Base-by-base conservation (phyloP, 2,113 vertebrate species). In the Progne subis region DNA sequence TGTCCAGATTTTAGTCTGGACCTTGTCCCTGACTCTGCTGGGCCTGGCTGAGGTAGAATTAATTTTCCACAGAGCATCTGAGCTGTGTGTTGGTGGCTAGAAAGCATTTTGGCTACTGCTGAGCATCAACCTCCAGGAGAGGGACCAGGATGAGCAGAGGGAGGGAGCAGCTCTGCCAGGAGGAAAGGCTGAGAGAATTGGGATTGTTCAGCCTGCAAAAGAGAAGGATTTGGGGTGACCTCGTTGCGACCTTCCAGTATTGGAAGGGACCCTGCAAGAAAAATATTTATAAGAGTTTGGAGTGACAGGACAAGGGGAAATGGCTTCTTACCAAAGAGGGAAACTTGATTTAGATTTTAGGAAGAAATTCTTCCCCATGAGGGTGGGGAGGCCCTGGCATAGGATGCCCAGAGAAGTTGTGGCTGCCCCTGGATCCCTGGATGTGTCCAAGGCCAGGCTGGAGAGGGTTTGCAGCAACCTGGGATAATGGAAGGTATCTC, bases 391-490 rank as follows among this genome's bases (percentile, higher is more conserved):
- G 1, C 9, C 14, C 26, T 78, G 41, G 26, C 10, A 28, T 15
- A 60, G 25, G 4, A 1, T 60, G 18, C 2, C 15, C 28, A 67
- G 69, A 39, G 20, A 20, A 29, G 46, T 7, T 75, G 53, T 39
- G 53, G 28, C 32, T 46, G 13, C 19, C 8, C 13, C 13, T 23
- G 14, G 29, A 59, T 60, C n/a, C 52, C 53, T 53, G n/a, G 14
- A 8, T 68, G 1, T 12, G 14, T 15, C 11, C 24, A 53, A 53
- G 5, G 18, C 47, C 19, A 41, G 5, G 8, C 0, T 75, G 29
- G 39, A 41, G 0, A 1, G 24, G 29, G 6, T 6, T 53, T n/a
- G 9, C 6, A 47, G 16, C 39, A 68, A 0, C 7, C 28, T 53
- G 61, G 8, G 7, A 11, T 0, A 12, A 14, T 47, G 20, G 39